These are phyloP conservation scores for Frankliniella fusca DNA, from an alignment of 2,888 invertebrate genomes.

Conservation along the genomic window DNA sequence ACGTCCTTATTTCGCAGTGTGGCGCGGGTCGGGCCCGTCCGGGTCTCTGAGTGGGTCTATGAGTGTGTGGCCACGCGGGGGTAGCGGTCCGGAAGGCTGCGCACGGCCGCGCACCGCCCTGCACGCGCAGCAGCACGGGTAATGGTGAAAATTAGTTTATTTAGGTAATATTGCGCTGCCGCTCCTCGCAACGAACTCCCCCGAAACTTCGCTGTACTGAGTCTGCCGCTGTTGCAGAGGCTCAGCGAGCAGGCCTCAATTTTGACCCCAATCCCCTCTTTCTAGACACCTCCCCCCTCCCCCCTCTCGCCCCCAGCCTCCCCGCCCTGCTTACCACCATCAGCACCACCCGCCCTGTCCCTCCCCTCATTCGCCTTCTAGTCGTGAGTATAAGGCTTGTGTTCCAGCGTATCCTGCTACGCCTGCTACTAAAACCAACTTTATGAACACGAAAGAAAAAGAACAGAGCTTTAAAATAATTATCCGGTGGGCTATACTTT, in stretches of 20 bases:
- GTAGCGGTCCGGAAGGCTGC: background rate
- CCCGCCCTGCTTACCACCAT: background rate
- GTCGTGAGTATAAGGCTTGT: too few species aligned
- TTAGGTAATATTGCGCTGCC: background rate
- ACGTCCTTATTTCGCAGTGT: too few species aligned
- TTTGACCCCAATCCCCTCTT: background rate
- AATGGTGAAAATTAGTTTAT: constrained; percentile 4
- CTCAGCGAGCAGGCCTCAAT: constrained; percentile 7
- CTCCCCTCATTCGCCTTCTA: background rate
- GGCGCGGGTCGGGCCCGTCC: too few species aligned
- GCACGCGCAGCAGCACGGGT: background rate
- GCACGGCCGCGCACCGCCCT: background rate
- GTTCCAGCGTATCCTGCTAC: too few species aligned
- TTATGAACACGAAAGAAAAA: background rate
- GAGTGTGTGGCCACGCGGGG: too few species aligned
- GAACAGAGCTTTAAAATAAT: background rate
- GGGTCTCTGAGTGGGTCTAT: too few species aligned
- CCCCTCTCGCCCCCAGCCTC: background rate
- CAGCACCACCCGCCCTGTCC: background rate
- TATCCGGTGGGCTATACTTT: too few species aligned
- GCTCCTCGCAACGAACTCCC: background rate
- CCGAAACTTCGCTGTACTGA: background rate
- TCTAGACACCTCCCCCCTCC: background rate
- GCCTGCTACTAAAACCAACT: too few species aligned
- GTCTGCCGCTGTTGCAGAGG: background rate